Percentiles rank a stretch among this genome's conserved stretches.
Evolutionary conservation across 2,113 vertebrate genomes (phyloP).

Genomic region (Ascaphus truei): DNA sequence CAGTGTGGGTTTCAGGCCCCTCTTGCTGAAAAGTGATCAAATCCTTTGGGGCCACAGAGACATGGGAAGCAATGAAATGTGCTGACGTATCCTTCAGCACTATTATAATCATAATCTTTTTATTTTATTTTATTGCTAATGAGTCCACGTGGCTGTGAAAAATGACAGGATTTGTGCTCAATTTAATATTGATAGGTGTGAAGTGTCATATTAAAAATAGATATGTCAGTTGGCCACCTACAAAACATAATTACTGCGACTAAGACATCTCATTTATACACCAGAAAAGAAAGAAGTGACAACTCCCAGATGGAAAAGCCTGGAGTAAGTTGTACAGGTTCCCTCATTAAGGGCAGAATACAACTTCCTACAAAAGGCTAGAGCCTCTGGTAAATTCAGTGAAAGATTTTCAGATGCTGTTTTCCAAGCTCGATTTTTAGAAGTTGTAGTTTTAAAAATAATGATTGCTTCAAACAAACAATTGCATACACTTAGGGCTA

Average conservation of each 20-base stretch:
- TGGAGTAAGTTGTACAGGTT: not conserved
- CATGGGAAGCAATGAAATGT: no score
- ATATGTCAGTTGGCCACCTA: slow-evolving; percentile 23
- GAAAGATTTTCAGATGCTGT: not conserved
- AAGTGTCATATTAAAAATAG: slow-evolving; percentile 17
- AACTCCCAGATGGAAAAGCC: slow-evolving; percentile 11
- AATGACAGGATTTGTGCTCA: not conserved
- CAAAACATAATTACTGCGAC: slow-evolving; percentile 17
- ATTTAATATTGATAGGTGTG: not conserved
- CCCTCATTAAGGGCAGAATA: slow-evolving; percentile 12
- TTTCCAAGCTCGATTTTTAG: no score
- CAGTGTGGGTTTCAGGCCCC: no score
- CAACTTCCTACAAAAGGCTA: not conserved
- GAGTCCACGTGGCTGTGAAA: not conserved
- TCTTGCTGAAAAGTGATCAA: no score
- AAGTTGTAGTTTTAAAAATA: not conserved
- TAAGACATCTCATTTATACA: not conserved
- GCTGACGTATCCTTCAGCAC: not conserved
- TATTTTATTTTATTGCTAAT: slow-evolving; percentile 26
- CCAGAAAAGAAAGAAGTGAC: slow-evolving; percentile 6
- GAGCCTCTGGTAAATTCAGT: not conserved
- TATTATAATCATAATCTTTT: not conserved
- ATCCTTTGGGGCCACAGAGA: no score
- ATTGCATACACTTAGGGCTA: not conserved
- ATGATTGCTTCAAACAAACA: slow-evolving; percentile 14